Base-by-base conservation (phyloP, 2,797 vertebrate species). In the Bufotes viridis region DNA sequence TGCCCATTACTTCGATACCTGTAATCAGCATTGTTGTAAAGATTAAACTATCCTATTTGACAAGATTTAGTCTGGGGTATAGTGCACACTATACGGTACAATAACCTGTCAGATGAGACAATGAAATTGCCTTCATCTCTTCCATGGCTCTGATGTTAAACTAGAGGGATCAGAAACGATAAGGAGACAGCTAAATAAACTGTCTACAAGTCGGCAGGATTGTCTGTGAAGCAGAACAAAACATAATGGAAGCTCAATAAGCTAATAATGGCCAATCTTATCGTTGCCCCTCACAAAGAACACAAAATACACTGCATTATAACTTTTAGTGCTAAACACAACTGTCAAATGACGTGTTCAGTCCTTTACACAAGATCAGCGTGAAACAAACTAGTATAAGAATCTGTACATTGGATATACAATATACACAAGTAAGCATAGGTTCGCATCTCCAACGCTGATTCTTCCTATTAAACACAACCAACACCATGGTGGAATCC, bases 71-170 rank as follows among this genome's bases (percentile, higher is more conserved):
- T 87, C 72, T 76, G 72, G 65, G 81, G 58, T 60, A 87, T 76
- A 87, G 81, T 63, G 57, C 34, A 87, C 70, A 78, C 60, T 82
- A 82, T 57, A 75, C 65, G 74, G 72, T 55, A 82, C 57, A 87
- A 83, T 76, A 87, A 87, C 83, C 83, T 85, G 83, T 78, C 86
- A 87, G 58, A 29, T 22, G 78, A 87, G 86, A 76, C 86, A 87
- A 79, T 84, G 74, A 79, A 78, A 80, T 84, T 88, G 81, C 74
- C 75, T 84, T 49, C 87, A 88, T 84, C 87, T 84, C 61, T 88
- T 84, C 29, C 74, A n/a, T 60, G 57, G 74, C 74, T 88, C 58
- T 12, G 82, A 84, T 84, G 79, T 79, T 83, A 82, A 87, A 78
- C 74, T 82, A 78, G 78, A 55, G 81, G 81, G 74, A 87, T 83